These are phyloP conservation scores for Nineta flava DNA, from an alignment of 2,888 invertebrate genomes.

Conservation along the genomic window DNA sequence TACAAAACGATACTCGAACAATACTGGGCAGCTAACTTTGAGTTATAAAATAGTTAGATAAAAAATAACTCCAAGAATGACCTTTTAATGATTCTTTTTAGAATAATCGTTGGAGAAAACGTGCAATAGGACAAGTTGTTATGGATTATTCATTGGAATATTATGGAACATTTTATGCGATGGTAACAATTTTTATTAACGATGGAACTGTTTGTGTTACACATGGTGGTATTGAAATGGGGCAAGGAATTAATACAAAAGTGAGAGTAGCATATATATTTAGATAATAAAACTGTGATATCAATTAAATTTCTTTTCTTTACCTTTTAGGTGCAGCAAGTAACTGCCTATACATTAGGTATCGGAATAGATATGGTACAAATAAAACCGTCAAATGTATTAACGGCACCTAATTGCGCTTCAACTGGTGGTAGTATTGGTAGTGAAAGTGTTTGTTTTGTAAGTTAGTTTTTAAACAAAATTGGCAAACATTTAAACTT, in stretches of 20 bases:
- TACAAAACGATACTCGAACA: too few species aligned
- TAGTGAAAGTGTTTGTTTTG: slow-evolving; percentile 28
- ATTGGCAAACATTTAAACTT: too few species aligned
- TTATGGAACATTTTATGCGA: slow-evolving; percentile 36
- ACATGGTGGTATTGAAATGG: slow-evolving; percentile 61
- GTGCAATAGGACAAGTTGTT: slow-evolving; percentile 48
- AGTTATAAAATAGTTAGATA: too few species aligned
- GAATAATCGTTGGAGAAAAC: slow-evolving; percentile 69
- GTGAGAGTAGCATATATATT: slow-evolving; percentile 18
- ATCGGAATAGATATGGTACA: slow-evolving; percentile 30
- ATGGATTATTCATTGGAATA: slow-evolving; percentile 47
- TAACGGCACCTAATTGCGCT: slow-evolving; percentile 27
- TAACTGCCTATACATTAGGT: slow-evolving; percentile 32
- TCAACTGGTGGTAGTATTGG: slow-evolving; percentile 31
- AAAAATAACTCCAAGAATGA: too few species aligned
- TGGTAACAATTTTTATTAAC: slow-evolving; percentile 50
- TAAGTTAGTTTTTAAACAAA: too few species aligned
- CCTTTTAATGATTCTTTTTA: slow-evolving; percentile 14
- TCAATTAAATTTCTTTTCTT: background rate
- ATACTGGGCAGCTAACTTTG: too few species aligned
- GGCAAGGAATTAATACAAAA: slow-evolving; percentile 74
- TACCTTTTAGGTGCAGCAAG: slow-evolving; percentile 35
- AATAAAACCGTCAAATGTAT: slow-evolving; percentile 27
- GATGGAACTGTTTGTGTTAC: slow-evolving; percentile 55
- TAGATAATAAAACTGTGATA: background rate